Conservation (phyloP, 2,113 vertebrate genomes). For the Mobula hypostoma region DNA sequence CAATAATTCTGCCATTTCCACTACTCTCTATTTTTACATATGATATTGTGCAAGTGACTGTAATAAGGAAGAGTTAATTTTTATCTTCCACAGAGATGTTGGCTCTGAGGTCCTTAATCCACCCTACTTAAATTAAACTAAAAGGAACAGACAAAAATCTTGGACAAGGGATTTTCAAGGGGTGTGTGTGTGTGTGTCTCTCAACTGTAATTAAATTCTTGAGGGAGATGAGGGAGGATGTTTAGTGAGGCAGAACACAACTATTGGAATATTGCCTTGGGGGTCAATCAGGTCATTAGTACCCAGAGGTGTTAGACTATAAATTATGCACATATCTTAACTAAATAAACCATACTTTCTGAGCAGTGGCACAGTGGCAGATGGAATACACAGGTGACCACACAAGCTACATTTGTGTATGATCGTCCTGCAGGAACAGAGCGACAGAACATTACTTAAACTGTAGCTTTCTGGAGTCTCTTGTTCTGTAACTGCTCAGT, state of each 20-base stretch:
- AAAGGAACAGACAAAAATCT: not conserved
- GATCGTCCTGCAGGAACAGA: not conserved
- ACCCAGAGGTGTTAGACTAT: not conserved
- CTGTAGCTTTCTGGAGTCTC: not conserved
- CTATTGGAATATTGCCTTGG: not conserved
- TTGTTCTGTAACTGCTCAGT: not conserved
- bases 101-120: not conserved
- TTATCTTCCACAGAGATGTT: not conserved
- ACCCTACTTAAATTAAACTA: not conserved
- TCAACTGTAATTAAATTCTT: not conserved
- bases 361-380: not conserved
- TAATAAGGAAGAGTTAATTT: not conserved
- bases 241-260: not conserved
- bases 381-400: constrained; percentile 5
- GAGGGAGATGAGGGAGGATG: not conserved
- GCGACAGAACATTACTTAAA: not conserved
- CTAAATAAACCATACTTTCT: not conserved
- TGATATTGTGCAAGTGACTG: not conserved
- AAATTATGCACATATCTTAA: constrained; percentile 12
- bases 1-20: not conserved
- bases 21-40: not conserved
- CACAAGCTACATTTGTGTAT: not conserved
- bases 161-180: not conserved
- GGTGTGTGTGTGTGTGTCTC: not conserved
- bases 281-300: constrained; percentile 15